These are phyloP conservation scores for Sisyra nigra DNA, from an alignment of 2,888 invertebrate genomes.

Conservation along the genomic window DNA sequence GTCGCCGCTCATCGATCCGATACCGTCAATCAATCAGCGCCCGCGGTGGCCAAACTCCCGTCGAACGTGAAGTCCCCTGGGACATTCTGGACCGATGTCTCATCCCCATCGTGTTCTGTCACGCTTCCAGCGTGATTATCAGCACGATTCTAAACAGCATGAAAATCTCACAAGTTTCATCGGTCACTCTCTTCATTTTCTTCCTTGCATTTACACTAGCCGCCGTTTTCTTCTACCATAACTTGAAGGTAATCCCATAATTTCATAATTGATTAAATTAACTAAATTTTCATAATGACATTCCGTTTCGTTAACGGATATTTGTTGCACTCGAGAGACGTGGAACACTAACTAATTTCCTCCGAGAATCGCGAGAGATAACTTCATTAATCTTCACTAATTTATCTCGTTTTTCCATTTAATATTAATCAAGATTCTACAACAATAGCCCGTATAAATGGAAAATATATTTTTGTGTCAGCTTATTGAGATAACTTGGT, in stretches of 20 bases:
- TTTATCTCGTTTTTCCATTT: too few relatives aligned
- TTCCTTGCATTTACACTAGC: slow-evolving; percentile 57
- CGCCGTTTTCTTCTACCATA: slow-evolving; percentile 68
- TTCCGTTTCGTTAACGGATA: too few relatives aligned
- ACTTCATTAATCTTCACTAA: too few relatives aligned
- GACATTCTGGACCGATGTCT: slow-evolving; percentile 55
- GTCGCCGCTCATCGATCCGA: slow-evolving; percentile 25
- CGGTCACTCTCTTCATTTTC: slow-evolving; percentile 63
- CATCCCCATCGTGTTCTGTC: slow-evolving; percentile 62
- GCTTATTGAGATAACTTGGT: too few relatives aligned
- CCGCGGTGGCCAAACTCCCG: slow-evolving; percentile 23
- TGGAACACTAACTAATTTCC: too few relatives aligned
- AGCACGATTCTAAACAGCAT: slow-evolving; percentile 55
- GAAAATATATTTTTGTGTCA: too few relatives aligned
- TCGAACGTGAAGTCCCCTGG: slow-evolving; percentile 46
- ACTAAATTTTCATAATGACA: too few relatives aligned
- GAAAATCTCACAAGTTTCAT: slow-evolving; percentile 58
- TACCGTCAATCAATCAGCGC: slow-evolving; percentile 39
- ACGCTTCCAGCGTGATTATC: slow-evolving; percentile 59
- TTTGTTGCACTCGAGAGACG: too few relatives aligned
- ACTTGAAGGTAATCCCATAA: slow-evolving; percentile 69
- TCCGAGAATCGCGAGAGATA: too few relatives aligned
- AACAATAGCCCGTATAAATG: too few relatives aligned
- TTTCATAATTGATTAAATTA: too few relatives aligned
- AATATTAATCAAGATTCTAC: too few relatives aligned